Percentiles rank a stretch among this genome's conserved stretches.
Evolutionary conservation across 2,113 vertebrate species (phyloP).

Genomic region (Lonchura striata): DNA sequence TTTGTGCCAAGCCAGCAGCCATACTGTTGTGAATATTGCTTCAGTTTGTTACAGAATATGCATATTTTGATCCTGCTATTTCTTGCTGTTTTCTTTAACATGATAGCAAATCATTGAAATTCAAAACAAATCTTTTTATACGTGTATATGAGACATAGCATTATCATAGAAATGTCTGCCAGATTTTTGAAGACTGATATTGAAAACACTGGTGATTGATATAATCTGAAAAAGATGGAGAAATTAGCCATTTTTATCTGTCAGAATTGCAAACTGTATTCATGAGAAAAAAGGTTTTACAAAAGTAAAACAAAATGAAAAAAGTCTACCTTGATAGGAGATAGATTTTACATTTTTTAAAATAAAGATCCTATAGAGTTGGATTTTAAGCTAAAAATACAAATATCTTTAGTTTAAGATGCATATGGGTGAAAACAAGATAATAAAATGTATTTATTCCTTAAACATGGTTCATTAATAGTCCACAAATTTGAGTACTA

Average conservation of each 20-base stretch:
- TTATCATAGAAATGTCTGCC: neutral
- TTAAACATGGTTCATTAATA: neutral
- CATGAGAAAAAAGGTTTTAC: neutral
- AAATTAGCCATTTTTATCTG: neutral
- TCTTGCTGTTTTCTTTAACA: neutral
- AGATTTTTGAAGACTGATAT: neutral
- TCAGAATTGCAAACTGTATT: neutral
- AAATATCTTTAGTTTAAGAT: neutral
- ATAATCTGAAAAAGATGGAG: neutral
- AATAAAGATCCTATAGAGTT: neutral
- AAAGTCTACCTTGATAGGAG: rapidly evolving
- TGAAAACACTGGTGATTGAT: neutral
- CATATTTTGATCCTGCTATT: neutral
- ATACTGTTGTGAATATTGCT: neutral
- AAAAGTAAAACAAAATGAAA: neutral
- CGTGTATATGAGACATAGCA: neutral
- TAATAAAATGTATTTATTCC: neutral
- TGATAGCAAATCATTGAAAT: neutral
- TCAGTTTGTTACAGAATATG: neutral
- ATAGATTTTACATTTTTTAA: neutral
- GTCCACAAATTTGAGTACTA: neutral
- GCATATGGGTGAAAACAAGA: neutral
- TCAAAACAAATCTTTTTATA: neutral
- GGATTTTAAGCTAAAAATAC: neutral
- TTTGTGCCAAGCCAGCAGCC: neutral